Conservation (phyloP, 2,888 invertebrate genomes). For the Oxystoma pomonae region DNA sequence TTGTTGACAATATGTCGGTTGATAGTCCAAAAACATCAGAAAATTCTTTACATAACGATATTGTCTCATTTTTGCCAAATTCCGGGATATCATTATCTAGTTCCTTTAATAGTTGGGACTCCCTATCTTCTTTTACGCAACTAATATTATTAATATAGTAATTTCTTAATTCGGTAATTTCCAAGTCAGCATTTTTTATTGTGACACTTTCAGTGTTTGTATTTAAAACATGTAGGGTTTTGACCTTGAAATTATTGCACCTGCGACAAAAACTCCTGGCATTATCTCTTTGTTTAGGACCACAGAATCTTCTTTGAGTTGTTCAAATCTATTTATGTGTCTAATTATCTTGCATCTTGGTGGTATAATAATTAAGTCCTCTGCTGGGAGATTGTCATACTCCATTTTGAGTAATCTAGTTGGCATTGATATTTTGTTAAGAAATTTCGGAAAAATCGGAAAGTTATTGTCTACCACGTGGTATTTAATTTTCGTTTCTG, state of each 20-base stretch:
- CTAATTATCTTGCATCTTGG: too few relatives aligned
- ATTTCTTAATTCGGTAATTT: neutral
- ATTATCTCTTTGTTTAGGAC: too few relatives aligned
- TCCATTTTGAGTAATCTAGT: too few relatives aligned
- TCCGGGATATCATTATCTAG: conserved; percentile 3
- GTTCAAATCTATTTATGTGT: too few relatives aligned
- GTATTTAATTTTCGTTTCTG: too few relatives aligned
- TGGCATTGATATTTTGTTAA: too few relatives aligned
- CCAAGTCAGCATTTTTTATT: neutral
- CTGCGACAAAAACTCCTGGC: too few relatives aligned
- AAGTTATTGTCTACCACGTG: too few relatives aligned
- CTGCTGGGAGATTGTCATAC: too few relatives aligned
- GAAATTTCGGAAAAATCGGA: too few relatives aligned
- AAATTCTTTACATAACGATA: conserved; percentile 13
- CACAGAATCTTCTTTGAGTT: too few relatives aligned
- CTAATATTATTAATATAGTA: neutral
- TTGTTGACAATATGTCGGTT: conserved; percentile 20
- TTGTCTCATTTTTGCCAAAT: conserved; percentile 4
- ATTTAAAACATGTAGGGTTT: conserved; percentile 13
- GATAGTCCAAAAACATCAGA: conserved; percentile 25
- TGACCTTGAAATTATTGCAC: conserved; percentile 5
- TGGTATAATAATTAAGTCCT: too few relatives aligned
- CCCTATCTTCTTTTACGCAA: neutral
- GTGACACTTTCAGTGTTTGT: neutral
- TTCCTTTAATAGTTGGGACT: neutral